Base-by-base conservation (phyloP, 1,140 invertebrate genomes). In the Subanguina moxae region DNA sequence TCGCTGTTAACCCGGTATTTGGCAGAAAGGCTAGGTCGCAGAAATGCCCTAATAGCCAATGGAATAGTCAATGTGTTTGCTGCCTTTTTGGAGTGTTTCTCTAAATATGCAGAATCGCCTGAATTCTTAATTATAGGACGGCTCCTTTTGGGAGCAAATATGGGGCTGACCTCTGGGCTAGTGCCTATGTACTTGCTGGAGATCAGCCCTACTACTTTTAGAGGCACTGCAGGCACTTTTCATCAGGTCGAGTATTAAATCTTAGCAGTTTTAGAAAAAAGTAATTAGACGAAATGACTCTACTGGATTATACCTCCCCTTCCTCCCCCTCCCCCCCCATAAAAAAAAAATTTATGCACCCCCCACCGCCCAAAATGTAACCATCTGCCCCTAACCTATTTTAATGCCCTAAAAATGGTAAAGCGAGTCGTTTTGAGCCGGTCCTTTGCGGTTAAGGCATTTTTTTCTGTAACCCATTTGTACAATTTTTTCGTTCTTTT, bases 181-280 rank as follows among this genome's bases (percentile, higher is more conserved):
- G 82, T 83, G 63, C 83, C 84, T 13, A 75, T 85, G 73, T 74
- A 84, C 70, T 70, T 85, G 25, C 80, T 82, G 3, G 84, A 85
- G 65, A 83, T 85, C n/a, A 78, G 83, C 9, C 76, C 83, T 0
- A 65, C 72, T 0, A 72, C 78, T 30, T 82, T 81, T 46, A 64
- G 84, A 28, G 84, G 84, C 3, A 83, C 84, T 15, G 73, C 84
- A 21, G 84, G 84, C 1, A 83, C 83, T 0, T 62, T 84, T 17
- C 82, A 85, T 69, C 84, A 84, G 78, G 76, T 85, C 59, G 77
- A n/a, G n/a, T n/a, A n/a, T n/a, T n/a, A n/a, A n/a, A n/a, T n/a
- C n/a, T n/a, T n/a, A n/a, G n/a, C n/a, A n/a, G n/a, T n/a, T n/a
- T n/a, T n/a, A n/a, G n/a, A n/a, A n/a, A n/a, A n/a, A n/a, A n/a